Evolutionary conservation across 2,113 vertebrate genomes (phyloP).

Genomic region (Pseudorhombus dupliciocellatus): DNA sequence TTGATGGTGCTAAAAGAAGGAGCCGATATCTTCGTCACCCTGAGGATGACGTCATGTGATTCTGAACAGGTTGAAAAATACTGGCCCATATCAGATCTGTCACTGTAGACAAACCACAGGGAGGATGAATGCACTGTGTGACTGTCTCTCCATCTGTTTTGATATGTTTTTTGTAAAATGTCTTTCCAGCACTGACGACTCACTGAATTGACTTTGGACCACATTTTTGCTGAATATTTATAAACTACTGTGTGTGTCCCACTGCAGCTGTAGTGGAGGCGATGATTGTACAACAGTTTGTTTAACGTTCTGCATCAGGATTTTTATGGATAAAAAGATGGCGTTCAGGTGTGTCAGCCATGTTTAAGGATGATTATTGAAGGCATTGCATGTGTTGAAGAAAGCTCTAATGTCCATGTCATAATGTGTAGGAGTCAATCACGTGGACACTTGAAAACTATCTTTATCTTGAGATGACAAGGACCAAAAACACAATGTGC

Average conservation of each 20-base stretch:
- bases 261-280: conserved; percentile 4
- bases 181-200: conserved; percentile 1
- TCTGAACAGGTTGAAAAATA: conserved; percentile 35
- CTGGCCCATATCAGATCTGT: neutral
- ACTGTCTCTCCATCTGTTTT: conserved; percentile 12
- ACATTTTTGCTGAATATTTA: conserved; percentile 15
- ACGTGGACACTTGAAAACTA: neutral
- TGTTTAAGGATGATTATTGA: neutral
- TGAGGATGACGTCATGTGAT: neutral
- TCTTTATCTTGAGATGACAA: neutral
- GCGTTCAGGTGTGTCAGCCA: neutral
- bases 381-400: neutral
- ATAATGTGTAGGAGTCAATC: neutral
- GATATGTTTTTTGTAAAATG: conserved; percentile 14
- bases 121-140: conserved; percentile 46
- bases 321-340: neutral
- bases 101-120: conserved; percentile 8
- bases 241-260: conserved; percentile 13
- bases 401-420: neutral
- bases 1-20: too few species aligned
- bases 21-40: neutral
- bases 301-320: neutral
- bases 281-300: neutral
- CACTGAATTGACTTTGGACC: conserved; percentile 12
- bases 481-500: neutral